phyloP scores from a whole-genome alignment of 2,113 vertebrate species.

The Hoplias malabaricus region DNA sequence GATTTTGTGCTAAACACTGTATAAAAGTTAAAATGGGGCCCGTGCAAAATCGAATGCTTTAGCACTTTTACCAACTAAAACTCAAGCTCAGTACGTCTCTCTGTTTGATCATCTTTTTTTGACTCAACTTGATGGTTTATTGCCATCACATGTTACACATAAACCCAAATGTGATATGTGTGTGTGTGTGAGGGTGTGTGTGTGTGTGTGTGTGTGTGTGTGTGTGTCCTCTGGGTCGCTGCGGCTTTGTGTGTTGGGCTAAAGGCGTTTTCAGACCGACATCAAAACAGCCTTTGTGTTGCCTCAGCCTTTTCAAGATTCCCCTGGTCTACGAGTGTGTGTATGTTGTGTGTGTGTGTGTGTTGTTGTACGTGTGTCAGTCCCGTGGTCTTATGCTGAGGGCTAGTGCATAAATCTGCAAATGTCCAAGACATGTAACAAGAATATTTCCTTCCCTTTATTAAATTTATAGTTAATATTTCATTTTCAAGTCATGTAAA shows the following conservation, averaged over 20 bases:
- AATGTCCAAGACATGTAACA: not conserved
- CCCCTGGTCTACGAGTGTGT: not conserved
- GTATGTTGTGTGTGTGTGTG: not conserved
- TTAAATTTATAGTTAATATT: too few species aligned
- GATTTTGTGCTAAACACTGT: too few species aligned
- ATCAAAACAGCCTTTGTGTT: conserved; percentile 51
- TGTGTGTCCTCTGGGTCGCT: conserved; percentile 5
- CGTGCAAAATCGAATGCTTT: not conserved
- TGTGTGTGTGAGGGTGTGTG: conserved; percentile 10
- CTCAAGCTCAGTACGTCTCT: not conserved
- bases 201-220: conserved; percentile 22
- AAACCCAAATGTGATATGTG: conserved; percentile 26
- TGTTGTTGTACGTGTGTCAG: conserved; percentile 2
- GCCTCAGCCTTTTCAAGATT: conserved; percentile 14
- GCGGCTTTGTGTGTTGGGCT: conserved; percentile 33
- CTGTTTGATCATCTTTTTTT: conserved; percentile 6
- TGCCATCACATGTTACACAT: conserved; percentile 34
- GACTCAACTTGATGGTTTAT: conserved; percentile 34
- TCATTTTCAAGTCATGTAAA: too few species aligned
- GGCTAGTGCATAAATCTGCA: not conserved
- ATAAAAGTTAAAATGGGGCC: too few species aligned
- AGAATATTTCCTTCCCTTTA: not conserved
- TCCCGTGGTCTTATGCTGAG: not conserved
- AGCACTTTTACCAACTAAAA: not conserved
- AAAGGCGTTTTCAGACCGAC: conserved; percentile 43